Evolutionary conservation across 2,113 vertebrate genomes (phyloP).

Genomic region (Lepisosteus osseus): DNA sequence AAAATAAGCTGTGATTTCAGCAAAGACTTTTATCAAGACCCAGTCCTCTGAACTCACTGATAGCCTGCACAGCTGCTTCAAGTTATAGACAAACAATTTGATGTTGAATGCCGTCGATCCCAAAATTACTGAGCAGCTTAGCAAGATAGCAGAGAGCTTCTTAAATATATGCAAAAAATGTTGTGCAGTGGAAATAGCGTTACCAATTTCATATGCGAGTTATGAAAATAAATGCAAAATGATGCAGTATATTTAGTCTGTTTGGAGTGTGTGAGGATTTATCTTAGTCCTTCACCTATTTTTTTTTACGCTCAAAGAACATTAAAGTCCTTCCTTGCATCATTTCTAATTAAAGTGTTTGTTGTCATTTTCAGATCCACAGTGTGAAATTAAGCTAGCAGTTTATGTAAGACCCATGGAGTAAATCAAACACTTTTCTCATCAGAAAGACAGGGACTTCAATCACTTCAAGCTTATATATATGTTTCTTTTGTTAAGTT

Average conservation of each 20-base stretch:
- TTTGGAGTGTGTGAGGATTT: constrained; percentile 57
- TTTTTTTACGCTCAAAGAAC: constrained; percentile 56
- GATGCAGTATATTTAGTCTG: constrained; percentile 41
- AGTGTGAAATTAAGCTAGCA: constrained; percentile 85
- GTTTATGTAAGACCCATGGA: constrained; percentile 80
- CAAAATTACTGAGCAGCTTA: constrained; percentile 45
- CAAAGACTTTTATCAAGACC: constrained; percentile 28
- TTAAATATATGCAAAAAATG: constrained; percentile 52
- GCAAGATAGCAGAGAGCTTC: constrained; percentile 23
- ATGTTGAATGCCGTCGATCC: constrained; percentile 40
- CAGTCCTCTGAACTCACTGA: constrained; percentile 19
- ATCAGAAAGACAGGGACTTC: constrained; percentile 76
- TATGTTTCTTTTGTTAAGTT: constrained; percentile 83
- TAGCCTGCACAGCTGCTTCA: constrained; percentile 32
- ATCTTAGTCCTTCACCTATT: constrained; percentile 49
- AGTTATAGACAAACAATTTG: constrained; percentile 30
- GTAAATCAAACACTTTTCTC: constrained; percentile 77
- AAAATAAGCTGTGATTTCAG: constrained; percentile 37
- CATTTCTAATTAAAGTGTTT: constrained; percentile 82
- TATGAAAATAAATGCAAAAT: constrained; percentile 49
- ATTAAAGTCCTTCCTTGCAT: constrained; percentile 60
- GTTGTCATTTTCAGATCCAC: constrained; percentile 74
- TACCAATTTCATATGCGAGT: constrained; percentile 45
- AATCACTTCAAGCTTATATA: constrained; percentile 84
- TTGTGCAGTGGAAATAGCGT: constrained; percentile 39